Evolutionary conservation across 2,888 invertebrate genomes (phyloP).

Genomic region (Tachina fera): DNA sequence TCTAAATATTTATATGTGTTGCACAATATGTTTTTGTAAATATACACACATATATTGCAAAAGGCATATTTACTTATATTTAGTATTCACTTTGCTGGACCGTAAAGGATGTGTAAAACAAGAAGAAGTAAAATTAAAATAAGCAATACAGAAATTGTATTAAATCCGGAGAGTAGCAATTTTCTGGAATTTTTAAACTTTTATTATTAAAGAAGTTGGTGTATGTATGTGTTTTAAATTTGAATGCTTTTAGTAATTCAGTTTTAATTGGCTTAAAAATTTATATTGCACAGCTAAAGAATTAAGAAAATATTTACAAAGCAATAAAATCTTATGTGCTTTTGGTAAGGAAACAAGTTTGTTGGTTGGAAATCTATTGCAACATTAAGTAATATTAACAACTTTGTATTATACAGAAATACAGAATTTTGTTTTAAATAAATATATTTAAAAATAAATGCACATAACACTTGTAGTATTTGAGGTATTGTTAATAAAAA

Average conservation of each 20-base stretch:
- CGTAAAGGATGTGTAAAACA: constrained; percentile 64
- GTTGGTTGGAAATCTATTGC: no score
- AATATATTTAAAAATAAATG: no score
- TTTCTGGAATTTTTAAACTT: constrained; percentile 48
- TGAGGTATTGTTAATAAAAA: no score
- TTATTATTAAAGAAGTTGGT: background rate
- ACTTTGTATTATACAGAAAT: no score
- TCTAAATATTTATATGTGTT: constrained; percentile 5
- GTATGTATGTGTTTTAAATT: constrained; percentile 14
- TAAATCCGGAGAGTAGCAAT: constrained; percentile 59
- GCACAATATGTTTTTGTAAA: constrained; percentile 2
- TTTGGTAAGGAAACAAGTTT: no score
- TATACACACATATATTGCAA: background rate
- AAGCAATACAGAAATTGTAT: constrained; percentile 60
- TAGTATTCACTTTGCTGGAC: constrained; percentile 49
- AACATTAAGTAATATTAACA: no score
- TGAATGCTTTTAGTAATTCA: constrained; percentile 20
- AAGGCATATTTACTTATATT: background rate
- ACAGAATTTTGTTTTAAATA: no score
- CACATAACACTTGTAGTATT: no score
- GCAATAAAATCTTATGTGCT: background rate
- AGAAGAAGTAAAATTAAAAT: background rate
- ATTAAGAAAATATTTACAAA: background rate
- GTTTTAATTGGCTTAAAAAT: constrained; percentile 4
- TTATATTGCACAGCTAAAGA: background rate